Conservation (phyloP, 1,140 invertebrate genomes). For the Drosophila kurseongensis region DNA sequence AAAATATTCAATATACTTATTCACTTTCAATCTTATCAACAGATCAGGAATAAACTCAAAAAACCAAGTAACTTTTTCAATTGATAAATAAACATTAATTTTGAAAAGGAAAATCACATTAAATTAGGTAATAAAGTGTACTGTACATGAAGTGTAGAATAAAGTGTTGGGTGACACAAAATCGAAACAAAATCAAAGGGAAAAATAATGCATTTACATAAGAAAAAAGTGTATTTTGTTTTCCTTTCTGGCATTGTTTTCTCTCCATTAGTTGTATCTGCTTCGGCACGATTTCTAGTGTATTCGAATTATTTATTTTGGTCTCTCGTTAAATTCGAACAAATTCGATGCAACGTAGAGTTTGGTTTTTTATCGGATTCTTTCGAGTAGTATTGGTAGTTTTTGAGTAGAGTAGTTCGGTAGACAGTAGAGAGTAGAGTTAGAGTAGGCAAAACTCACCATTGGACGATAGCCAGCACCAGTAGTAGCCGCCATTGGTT, state of each 20-base stretch:
- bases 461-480: conserved; percentile 93
- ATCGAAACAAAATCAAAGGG: conserved; percentile 29
- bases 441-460: conserved; percentile 86
- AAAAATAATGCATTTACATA: conserved; percentile 24
- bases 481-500: conserved; percentile 94
- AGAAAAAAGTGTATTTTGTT: conserved; percentile 18
- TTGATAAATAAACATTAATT: conserved; percentile 32
- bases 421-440: conserved; percentile 69
- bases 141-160: conserved; percentile 34
- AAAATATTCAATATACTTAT: background rate
- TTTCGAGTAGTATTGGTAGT: conserved; percentile 39
- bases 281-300: conserved; percentile 45
- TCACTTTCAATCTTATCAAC: conserved; percentile 31
- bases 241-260: conserved; percentile 31
- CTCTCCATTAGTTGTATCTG: conserved; percentile 17
- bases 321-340: conserved; percentile 22
- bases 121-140: conserved; percentile 38
- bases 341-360: conserved; percentile 40
- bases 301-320: conserved; percentile 31
- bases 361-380: conserved; percentile 36
- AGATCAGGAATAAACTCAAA: conserved; percentile 35
- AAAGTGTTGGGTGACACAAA: conserved; percentile 57
- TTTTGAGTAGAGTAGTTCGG: conserved; percentile 57
- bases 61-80: conserved; percentile 69
- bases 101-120: conserved; percentile 41